Evolutionary conservation across 2,797 vertebrate species (phyloP), one percentile per base, ranked within the genome.

Genomic region (Trachurus trachurus): DNA sequence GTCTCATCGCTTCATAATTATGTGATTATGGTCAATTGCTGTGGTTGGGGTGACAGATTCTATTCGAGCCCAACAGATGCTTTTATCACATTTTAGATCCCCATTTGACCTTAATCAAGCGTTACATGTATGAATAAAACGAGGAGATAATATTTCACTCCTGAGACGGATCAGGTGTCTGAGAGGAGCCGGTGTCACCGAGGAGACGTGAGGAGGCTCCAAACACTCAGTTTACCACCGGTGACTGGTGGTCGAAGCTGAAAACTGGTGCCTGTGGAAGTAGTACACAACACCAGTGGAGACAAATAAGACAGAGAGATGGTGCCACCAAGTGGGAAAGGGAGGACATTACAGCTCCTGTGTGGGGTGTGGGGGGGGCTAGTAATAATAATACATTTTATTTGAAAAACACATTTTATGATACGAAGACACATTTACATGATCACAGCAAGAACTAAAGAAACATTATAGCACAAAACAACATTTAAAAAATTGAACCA

Each of bases 1-100:
- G 87, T 89, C 87, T 90, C 87, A 88, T 92, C 63, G 79, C 89
- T 84, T 89, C 88, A 90, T 90, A 88, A 91, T 89, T 86, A 85
- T 86, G 90, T 87, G 85, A 93, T 90, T 87, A 92, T 84, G 88
- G 87, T 86, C 84, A 78, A 86, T 85, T 85, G 87, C 88, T 71
- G 85, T 59, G 74, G 87, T 80, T 75, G 82, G 66, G 84, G 82
- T 86, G 90, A 88, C 84, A 66, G 68, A 88, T 87, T 85, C 87
- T 77, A 76, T 71, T 67, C 5, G 61, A 81, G 83, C 58, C 74
- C 82, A 90, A 79, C 90, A 91, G 89, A 92, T 88, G 92, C 80
- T 91, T 90, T 87, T 82, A 85, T 88, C 84, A 88, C 84, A 82
- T 89, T 88, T 89, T 66, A 90, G 77, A 77, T 89, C 83, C 76